These are phyloP conservation scores for Eucidaris tribuloides DNA, from an alignment of 35 echinoderm and acorn worm genomes.

Conservation along the genomic window DNA sequence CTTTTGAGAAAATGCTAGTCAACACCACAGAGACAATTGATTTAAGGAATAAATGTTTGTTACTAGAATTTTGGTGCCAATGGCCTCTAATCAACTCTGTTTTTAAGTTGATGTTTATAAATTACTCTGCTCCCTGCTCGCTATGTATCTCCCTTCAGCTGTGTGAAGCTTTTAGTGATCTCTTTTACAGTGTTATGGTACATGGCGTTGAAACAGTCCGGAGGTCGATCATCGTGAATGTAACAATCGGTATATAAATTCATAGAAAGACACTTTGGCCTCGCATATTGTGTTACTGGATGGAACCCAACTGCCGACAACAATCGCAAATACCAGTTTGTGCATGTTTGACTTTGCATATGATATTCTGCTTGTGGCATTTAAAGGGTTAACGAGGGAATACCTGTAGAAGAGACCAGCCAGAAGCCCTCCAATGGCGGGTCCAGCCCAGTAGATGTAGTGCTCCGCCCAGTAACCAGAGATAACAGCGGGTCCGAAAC, in stretches of 20 bases:
- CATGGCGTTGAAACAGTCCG: background rate
- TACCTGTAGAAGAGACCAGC: slow-evolving; percentile 96
- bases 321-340: background rate
- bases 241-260: background rate
- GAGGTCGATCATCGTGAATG: background rate
- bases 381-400: background rate
- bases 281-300: background rate
- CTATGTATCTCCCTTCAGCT: no score
- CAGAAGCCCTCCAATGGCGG: slow-evolving; percentile 59
- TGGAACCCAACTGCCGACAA: background rate
- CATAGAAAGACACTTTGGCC: background rate
- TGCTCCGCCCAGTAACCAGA: slow-evolving; percentile 93
- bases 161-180: no score
- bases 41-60: no score
- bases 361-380: background rate
- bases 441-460: slow-evolving; percentile 97
- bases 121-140: no score
- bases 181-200: no score
- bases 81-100: no score
- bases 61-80: no score
- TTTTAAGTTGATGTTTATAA: no score
- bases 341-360: background rate
- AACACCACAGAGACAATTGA: no score
- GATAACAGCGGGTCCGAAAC: slow-evolving; percentile 86
- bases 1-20: no score